These are phyloP conservation scores for Drosophila subsilvestris DNA, from an alignment of 2,888 invertebrate genomes.

Conservation along the genomic window DNA sequence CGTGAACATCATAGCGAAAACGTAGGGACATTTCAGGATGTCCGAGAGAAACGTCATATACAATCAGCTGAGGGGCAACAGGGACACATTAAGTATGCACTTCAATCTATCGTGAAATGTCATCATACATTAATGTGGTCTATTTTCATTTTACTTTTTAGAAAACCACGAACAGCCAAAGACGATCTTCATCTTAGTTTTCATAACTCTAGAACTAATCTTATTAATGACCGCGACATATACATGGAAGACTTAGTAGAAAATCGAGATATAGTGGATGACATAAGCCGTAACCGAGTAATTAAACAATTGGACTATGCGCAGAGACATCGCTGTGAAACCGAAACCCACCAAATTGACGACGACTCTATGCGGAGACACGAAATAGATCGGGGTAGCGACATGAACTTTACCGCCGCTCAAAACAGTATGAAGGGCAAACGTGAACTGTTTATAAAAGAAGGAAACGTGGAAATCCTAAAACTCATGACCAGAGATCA, in stretches of 20 bases:
- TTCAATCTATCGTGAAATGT: fast-evolving
- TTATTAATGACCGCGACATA: slow-evolving; percentile 83
- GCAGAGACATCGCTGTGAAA: slow-evolving; percentile 63
- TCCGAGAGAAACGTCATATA: slow-evolving; percentile 67
- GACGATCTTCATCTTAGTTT: slow-evolving; percentile 83
- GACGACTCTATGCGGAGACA: slow-evolving; percentile 90
- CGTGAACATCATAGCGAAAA: slow-evolving; percentile 84
- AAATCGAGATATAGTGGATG: slow-evolving; percentile 68
- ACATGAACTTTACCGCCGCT: slow-evolving; percentile 85
- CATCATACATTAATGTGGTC: background rate
- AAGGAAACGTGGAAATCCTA: slow-evolving; percentile 93
- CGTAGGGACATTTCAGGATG: slow-evolving; percentile 80
- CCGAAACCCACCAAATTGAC: slow-evolving; percentile 86
- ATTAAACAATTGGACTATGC: slow-evolving; percentile 56
- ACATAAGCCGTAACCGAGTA: slow-evolving; percentile 80
- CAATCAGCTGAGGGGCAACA: slow-evolving; percentile 82
- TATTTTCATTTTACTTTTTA: slow-evolving; percentile 44
- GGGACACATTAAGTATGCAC: slow-evolving; percentile 80
- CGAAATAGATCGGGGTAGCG: slow-evolving; percentile 91
- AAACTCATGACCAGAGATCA: slow-evolving; percentile 91
- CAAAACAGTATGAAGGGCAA: slow-evolving; percentile 83
- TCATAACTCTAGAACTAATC: slow-evolving; percentile 84
- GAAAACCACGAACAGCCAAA: slow-evolving; percentile 83
- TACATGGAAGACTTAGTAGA: slow-evolving; percentile 83
- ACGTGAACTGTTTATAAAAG: slow-evolving; percentile 91